Evolutionary conservation across 1,140 invertebrate genomes (phyloP).

Genomic region (Drosophila trapezifrons): DNA sequence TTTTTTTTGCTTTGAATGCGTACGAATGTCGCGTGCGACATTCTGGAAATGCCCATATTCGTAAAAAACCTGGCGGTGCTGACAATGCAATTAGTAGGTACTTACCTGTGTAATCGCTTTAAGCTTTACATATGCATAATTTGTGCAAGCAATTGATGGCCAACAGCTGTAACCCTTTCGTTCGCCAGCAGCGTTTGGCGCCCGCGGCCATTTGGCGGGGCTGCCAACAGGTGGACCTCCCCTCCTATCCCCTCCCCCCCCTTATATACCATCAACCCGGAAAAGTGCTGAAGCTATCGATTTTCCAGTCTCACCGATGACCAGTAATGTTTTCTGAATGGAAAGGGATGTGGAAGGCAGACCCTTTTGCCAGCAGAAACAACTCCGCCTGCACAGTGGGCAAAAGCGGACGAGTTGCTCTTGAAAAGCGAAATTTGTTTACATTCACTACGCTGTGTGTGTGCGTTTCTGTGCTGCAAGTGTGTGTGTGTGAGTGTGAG

Average conservation of each 20-base stretch:
- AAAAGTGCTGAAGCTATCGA: conserved; percentile 52
- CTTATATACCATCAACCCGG: background rate
- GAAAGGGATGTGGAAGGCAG: background rate
- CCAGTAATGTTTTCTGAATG: conserved; percentile 17
- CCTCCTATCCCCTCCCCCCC: background rate
- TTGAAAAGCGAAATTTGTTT: conserved; percentile 69
- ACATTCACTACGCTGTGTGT: conserved; percentile 49
- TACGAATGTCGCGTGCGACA: no score
- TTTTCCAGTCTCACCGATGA: conserved; percentile 54
- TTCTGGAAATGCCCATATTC: no score
- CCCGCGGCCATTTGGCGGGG: conserved; percentile 26
- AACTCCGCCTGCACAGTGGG: conserved; percentile 55
- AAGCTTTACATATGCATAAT: background rate
- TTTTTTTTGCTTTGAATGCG: no score
- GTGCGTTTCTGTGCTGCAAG: conserved; percentile 26
- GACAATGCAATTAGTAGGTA: background rate
- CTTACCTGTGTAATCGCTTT: conserved; percentile 4
- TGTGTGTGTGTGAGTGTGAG: conserved; percentile 25
- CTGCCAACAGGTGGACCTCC: conserved; percentile 69
- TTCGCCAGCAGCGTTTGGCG: conserved; percentile 7
- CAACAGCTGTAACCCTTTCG: conserved; percentile 52
- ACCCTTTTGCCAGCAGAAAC: conserved; percentile 16
- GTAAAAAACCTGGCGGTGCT: background rate
- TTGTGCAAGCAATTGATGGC: conserved; percentile 1
- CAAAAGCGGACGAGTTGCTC: conserved; percentile 35